Percentiles rank a stretch among this genome's conserved stretches.
Evolutionary conservation across 1,140 invertebrate genomes (phyloP).

Genomic region (Lamellibrachia luymesi): DNA sequence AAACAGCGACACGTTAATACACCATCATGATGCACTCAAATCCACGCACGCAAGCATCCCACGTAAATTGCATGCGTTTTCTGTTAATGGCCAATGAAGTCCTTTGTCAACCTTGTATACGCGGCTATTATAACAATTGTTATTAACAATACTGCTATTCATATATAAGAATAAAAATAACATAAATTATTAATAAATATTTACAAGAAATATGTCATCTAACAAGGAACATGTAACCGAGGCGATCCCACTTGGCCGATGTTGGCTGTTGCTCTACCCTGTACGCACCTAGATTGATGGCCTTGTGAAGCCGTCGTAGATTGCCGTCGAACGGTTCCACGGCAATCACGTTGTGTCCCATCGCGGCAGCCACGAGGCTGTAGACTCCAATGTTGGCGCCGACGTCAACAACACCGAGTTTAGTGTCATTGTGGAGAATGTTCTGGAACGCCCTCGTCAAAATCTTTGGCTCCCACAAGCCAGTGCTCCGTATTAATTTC

Average conservation of each 20-base stretch:
- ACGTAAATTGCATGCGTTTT: too few relatives aligned
- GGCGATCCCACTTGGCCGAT: neutral
- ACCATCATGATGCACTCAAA: neutral
- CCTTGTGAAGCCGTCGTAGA: neutral
- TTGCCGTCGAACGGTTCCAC: constrained; percentile 27
- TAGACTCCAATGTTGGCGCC: constrained; percentile 35
- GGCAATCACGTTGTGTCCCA: constrained; percentile 33
- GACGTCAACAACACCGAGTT: constrained; percentile 32
- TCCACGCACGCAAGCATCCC: too few relatives aligned
- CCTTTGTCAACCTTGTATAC: too few relatives aligned
- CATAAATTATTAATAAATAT: too few relatives aligned
- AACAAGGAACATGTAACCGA: neutral
- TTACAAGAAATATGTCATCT: neutral
- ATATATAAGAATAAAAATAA: too few relatives aligned
- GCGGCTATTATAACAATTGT: too few relatives aligned
- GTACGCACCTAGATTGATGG: neutral
- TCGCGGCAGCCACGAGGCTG: constrained; percentile 30
- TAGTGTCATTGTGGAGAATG: constrained; percentile 17
- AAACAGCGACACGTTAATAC: neutral
- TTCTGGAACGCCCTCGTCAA: neutral
- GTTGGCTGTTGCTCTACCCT: neutral
- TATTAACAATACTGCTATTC: too few relatives aligned
- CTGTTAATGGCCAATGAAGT: too few relatives aligned
- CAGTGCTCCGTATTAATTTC: neutral
- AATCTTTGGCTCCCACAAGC: neutral